Conservation (phyloP, 53 echinoderm and acorn worm species). For the Paracentrotus lividus region DNA sequence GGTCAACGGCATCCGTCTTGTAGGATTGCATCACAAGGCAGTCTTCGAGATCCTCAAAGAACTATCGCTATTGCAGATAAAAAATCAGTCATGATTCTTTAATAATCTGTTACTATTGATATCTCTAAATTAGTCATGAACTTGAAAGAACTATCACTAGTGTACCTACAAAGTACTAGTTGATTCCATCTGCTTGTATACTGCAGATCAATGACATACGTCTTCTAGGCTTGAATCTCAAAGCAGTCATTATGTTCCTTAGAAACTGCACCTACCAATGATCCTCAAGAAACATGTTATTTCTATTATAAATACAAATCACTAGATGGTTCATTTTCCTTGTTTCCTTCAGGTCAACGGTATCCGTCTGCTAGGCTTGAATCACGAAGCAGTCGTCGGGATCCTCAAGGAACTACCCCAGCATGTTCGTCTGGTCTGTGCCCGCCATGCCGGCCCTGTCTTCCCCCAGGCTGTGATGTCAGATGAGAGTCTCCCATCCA, state of each 20-base stretch:
- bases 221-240: conserved; percentile 90
- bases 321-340: neutral
- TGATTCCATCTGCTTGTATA: neutral
- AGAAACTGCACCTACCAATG: conserved; percentile 89
- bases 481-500: conserved; percentile 66
- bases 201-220: conserved; percentile 89
- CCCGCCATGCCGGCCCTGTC: conserved; percentile 81
- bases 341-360: conserved; percentile 93
- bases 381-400: conserved; percentile 93
- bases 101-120: too few species aligned
- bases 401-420: conserved; percentile 95
- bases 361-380: conserved; percentile 84
- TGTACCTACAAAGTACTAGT: too few species aligned
- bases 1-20: conserved; percentile 91
- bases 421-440: conserved; percentile 90
- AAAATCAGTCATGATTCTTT: too few species aligned
- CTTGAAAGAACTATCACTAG: too few species aligned
- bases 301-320: too few species aligned
- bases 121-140: too few species aligned
- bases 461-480: conserved; percentile 72
- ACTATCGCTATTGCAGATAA: too few species aligned
- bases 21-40: conserved; percentile 92
- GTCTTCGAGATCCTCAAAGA: conserved; percentile 95
- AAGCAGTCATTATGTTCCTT: conserved; percentile 93
- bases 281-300: too few species aligned